phyloP scores from a whole-genome alignment of 2,113 vertebrate species.

The Ovibos moschatus region DNA sequence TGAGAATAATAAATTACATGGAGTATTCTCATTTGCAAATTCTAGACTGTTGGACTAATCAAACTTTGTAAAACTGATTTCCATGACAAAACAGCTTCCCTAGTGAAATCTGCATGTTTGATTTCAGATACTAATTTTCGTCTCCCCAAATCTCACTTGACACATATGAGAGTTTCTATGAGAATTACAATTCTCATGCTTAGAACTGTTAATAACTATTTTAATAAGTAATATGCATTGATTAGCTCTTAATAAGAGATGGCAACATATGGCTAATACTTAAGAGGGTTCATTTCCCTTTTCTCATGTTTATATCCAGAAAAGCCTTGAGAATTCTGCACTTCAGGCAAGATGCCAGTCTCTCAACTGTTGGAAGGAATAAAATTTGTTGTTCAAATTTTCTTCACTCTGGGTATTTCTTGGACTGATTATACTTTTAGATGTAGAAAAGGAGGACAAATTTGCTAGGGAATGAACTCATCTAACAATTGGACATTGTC shows the following conservation, averaged over 20 bases:
- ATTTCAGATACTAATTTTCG: background rate
- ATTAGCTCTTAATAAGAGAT: slow-evolving; percentile 18
- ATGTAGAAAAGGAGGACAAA: background rate
- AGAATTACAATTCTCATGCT: background rate
- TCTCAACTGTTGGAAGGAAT: background rate
- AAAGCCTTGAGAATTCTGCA: background rate
- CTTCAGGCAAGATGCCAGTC: background rate
- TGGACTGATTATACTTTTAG: background rate
- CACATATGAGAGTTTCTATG: background rate
- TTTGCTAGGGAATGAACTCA: slow-evolving; percentile 9
- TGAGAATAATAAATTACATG: background rate
- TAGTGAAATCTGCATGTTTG: background rate
- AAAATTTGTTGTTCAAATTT: background rate
- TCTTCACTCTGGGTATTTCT: background rate
- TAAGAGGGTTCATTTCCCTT: background rate
- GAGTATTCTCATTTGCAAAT: background rate
- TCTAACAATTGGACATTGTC: background rate
- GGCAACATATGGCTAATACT: background rate
- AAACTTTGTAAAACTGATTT: slow-evolving; percentile 13
- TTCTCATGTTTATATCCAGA: background rate
- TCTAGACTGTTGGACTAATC: background rate
- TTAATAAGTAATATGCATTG: background rate
- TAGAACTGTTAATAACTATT: background rate
- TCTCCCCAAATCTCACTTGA: background rate
- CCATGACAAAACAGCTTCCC: background rate